A percentile compares a stretch with the other conserved stretches of the same genome.
phyloP scores from a whole-genome alignment of 2,113 vertebrate genomes.

The Triplophysa siluroides region DNA sequence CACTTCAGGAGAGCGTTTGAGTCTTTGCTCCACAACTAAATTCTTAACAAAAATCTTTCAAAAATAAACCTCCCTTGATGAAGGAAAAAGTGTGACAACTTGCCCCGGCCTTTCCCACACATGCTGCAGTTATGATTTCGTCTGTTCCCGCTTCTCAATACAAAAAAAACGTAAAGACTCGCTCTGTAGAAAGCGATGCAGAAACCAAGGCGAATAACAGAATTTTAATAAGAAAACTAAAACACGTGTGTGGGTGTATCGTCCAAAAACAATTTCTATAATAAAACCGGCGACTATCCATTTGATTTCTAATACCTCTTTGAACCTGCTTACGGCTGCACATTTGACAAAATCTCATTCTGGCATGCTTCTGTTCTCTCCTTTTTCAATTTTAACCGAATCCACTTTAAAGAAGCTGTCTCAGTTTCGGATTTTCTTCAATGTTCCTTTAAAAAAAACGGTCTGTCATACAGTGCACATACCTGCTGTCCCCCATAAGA shows the following conservation, averaged over 20 bases:
- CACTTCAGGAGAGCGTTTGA: background rate
- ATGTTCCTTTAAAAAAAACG: background rate
- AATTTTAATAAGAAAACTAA: conserved; percentile 17
- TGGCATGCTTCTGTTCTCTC: background rate
- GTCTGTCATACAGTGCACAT: background rate
- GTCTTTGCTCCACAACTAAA: no score
- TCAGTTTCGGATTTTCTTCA: background rate
- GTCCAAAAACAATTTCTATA: conserved; percentile 5
- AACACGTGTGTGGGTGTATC: background rate
- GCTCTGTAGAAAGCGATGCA: background rate
- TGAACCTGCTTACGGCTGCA: conserved; percentile 8
- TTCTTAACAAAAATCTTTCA: no score
- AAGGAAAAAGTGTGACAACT: no score
- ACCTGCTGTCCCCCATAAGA: background rate
- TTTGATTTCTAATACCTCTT: conserved; percentile 5
- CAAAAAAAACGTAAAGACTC: background rate
- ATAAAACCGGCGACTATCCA: conserved; percentile 24
- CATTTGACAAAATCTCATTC: conserved; percentile 23
- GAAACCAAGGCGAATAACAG: background rate
- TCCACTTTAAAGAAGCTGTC: background rate
- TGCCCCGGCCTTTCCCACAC: no score
- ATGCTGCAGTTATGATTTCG: background rate
- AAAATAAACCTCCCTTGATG: no score
- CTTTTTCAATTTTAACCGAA: background rate
- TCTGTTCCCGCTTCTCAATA: background rate